Percentiles rank a stretch among this genome's conserved stretches.
phyloP scores from a whole-genome alignment of 2,797 vertebrate species.

The Coranthus polyacanthus region DNA sequence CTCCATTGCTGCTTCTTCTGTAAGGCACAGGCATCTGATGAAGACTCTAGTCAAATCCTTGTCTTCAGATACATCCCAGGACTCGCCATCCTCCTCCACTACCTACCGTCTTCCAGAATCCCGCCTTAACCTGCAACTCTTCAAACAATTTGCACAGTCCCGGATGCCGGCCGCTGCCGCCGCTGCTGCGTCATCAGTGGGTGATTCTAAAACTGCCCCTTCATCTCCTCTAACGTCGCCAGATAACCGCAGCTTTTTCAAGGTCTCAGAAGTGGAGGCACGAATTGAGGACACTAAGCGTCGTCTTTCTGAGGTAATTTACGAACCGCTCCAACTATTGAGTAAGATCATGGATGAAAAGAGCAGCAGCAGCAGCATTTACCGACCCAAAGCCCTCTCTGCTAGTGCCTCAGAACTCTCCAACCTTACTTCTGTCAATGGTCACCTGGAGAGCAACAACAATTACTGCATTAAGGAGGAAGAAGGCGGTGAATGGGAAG shows the following conservation, averaged over 20 bases:
- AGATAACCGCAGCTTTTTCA: constrained; percentile 95
- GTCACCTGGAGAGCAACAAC: constrained; percentile 92
- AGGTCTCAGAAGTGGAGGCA: constrained; percentile 97
- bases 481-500: constrained; percentile 88
- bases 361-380: constrained; percentile 81
- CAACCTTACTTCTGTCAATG: constrained; percentile 88
- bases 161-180: constrained; percentile 80
- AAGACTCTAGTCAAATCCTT: constrained; percentile 96
- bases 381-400: constrained; percentile 92
- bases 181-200: constrained; percentile 11
- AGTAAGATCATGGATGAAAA: constrained; percentile 98
- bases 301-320: constrained; percentile 95
- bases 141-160: constrained; percentile 96
- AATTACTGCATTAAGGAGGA: constrained; percentile 98
- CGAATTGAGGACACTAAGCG: constrained; percentile 97
- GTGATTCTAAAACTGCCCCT: constrained; percentile 96
- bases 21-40: constrained; percentile 92
- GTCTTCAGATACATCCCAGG: constrained; percentile 94
- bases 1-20: constrained; percentile 69
- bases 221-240: constrained; percentile 92
- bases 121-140: constrained; percentile 94
- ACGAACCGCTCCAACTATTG: constrained; percentile 94
- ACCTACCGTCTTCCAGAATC: constrained; percentile 89
- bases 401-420: constrained; percentile 94
- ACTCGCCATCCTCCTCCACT: constrained; percentile 80